Conservation (phyloP, 2,888 invertebrate genomes). For the Willowsia nigromaculata region DNA sequence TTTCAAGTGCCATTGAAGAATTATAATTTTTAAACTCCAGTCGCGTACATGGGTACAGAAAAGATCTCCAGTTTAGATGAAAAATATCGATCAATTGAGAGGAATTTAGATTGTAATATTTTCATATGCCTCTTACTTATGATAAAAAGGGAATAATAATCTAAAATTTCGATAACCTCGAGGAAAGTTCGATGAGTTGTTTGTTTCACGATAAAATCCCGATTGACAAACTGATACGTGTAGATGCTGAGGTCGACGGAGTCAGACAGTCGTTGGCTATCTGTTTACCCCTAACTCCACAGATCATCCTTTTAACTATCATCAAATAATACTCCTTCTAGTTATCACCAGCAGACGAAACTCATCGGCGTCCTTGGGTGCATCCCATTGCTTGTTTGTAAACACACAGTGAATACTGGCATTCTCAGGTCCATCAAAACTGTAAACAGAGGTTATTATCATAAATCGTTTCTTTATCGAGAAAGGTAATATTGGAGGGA, state of each 20-base stretch:
- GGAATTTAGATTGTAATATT: too few species aligned
- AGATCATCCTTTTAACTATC: not conserved
- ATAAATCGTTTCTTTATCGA: constrained; percentile 10
- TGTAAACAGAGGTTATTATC: constrained; percentile 25
- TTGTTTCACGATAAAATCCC: not conserved
- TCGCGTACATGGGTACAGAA: too few species aligned
- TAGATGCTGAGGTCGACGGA: not conserved
- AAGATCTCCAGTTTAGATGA: too few species aligned
- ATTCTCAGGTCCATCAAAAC: not conserved
- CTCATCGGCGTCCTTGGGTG: not conserved
- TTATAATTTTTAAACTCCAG: too few species aligned
- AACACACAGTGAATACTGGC: not conserved
- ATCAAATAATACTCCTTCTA: not conserved
- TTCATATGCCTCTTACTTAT: too few species aligned
- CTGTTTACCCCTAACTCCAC: too few species aligned
- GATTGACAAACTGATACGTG: not conserved
- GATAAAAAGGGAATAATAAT: too few species aligned
- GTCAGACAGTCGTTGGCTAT: not conserved
- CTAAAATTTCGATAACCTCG: not conserved
- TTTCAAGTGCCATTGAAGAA: too few species aligned
- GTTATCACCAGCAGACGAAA: constrained; percentile 13
- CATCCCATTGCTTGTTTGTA: not conserved
- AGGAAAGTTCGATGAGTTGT: not conserved
- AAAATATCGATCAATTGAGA: too few species aligned
- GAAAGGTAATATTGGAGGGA: not conserved